These are phyloP conservation scores for Microctenopoma stevenorrisi DNA, from an alignment of 2,797 vertebrate species.

Conservation along the genomic window DNA sequence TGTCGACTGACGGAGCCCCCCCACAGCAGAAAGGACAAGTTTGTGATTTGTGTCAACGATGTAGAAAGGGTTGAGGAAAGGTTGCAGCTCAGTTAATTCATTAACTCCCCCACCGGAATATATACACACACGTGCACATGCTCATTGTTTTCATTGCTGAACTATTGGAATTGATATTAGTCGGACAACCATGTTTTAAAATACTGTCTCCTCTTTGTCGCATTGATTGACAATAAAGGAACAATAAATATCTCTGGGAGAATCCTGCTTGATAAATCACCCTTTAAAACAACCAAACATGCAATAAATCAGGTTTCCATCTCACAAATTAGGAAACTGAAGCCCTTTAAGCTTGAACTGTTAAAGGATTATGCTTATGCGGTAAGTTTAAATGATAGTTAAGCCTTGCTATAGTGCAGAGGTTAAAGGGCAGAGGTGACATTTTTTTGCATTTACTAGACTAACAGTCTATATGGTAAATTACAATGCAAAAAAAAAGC, in stretches of 20 bases:
- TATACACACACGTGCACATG: conserved; percentile 6
- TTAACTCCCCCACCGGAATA: conserved; percentile 21
- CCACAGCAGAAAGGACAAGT: conserved; percentile 54
- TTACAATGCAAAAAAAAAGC: too few species aligned
- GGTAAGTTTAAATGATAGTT: not conserved
- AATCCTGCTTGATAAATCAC: conserved; percentile 61
- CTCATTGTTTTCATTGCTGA: conserved; percentile 43
- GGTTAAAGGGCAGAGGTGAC: not conserved
- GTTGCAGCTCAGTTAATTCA: conserved; percentile 55
- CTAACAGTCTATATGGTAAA: too few species aligned
- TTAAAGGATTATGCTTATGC: conserved; percentile 2
- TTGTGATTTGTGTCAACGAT: conserved; percentile 65
- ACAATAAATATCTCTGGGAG: conserved; percentile 59
- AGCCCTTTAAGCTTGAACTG: conserved; percentile 38
- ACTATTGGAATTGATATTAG: conserved; percentile 64
- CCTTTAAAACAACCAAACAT: conserved; percentile 57
- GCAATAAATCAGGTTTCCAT: conserved; percentile 66
- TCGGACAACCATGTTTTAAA: conserved; percentile 62
- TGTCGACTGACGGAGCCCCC: conserved; percentile 33
- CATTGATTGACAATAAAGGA: conserved; percentile 71
- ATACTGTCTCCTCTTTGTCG: conserved; percentile 62
- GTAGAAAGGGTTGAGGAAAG: conserved; percentile 48
- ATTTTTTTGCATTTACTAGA: not conserved
- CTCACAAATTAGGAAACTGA: conserved; percentile 60
- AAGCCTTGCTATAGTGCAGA: not conserved